Evolutionary conservation across 2,797 vertebrate species (phyloP).

Genomic region (Fistularia commersonii): DNA sequence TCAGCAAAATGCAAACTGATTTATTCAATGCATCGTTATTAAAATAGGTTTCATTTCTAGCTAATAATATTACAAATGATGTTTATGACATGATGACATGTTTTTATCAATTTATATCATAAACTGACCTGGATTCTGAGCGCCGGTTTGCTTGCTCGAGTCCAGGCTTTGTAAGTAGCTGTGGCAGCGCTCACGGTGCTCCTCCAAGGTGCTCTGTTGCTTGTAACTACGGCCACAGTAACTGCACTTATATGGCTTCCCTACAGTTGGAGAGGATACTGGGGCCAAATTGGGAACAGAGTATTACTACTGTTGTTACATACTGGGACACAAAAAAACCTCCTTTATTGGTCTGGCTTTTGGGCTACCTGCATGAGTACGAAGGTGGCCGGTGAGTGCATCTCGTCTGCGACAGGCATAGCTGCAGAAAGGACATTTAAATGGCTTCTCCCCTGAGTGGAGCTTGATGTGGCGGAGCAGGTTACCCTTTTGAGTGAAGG

Average conservation of each 20-base stretch:
- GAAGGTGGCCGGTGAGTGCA: conserved; percentile 92
- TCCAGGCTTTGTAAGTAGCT: conserved; percentile 91
- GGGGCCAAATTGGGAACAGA: conserved; percentile 24
- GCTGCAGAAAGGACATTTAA: conserved; percentile 97
- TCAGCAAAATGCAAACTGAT: no score
- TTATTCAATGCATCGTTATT: no score
- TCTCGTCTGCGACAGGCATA: conserved; percentile 93
- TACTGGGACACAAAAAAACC: no score
- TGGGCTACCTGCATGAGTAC: conserved; percentile 89
- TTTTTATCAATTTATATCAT: not conserved
- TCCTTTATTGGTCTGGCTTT: no score
- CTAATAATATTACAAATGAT: no score
- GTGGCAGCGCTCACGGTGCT: conserved; percentile 93
- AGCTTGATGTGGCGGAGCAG: conserved; percentile 97
- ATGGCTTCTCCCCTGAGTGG: conserved; percentile 96
- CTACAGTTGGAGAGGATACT: conserved; percentile 94
- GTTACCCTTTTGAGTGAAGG: conserved; percentile 97
- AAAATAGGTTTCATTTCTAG: no score
- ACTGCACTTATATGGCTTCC: conserved; percentile 97
- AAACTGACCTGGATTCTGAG: conserved; percentile 56
- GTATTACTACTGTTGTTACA: not conserved
- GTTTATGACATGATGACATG: no score
- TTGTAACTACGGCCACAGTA: conserved; percentile 98
- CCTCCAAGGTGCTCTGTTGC: conserved; percentile 94
- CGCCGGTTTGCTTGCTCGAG: conserved; percentile 50